Evolutionary conservation across 2,113 vertebrate genomes (phyloP).

Genomic region (Scomber japonicus): DNA sequence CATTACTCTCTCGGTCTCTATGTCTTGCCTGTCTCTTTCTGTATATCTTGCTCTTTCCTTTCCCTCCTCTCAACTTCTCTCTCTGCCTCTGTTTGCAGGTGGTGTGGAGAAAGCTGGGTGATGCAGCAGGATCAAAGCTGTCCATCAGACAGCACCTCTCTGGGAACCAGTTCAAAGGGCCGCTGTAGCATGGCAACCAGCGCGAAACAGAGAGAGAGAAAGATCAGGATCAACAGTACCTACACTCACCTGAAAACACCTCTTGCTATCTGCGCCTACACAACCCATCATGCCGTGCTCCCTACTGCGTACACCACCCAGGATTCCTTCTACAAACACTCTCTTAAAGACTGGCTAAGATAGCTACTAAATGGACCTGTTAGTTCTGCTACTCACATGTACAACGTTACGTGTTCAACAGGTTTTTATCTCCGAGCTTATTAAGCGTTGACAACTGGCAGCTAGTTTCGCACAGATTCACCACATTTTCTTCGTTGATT

Average conservation of each 20-base stretch:
- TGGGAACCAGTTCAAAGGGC: constrained; percentile 99
- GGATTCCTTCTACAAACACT: constrained; percentile 34
- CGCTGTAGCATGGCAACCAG: constrained; percentile 87
- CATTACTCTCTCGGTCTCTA: background rate
- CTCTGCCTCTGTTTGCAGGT: constrained; percentile 86
- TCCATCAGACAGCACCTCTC: constrained; percentile 98
- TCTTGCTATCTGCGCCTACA: constrained; percentile 55
- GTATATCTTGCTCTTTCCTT: constrained; percentile 53
- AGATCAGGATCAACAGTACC: constrained; percentile 51
- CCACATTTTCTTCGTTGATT: constrained; percentile 46
- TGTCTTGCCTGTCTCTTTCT: constrained; percentile 20
- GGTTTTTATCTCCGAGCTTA: constrained; percentile 52
- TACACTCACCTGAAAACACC: constrained; percentile 55
- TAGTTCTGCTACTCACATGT: constrained; percentile 29
- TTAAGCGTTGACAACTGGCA: constrained; percentile 72
- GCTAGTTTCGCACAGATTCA: constrained; percentile 72
- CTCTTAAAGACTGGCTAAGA: constrained; percentile 36
- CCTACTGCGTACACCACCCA: constrained; percentile 58
- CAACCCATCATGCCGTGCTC: constrained; percentile 59
- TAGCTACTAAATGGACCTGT: constrained; percentile 45
- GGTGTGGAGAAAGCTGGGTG: constrained; percentile 98
- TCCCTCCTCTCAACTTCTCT: constrained; percentile 83
- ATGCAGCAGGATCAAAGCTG: constrained; percentile 95
- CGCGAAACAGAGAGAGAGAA: constrained; percentile 17
- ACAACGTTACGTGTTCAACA: background rate